Conservation (phyloP, 2,113 vertebrate species). For the Emydura subglobosa region DNA sequence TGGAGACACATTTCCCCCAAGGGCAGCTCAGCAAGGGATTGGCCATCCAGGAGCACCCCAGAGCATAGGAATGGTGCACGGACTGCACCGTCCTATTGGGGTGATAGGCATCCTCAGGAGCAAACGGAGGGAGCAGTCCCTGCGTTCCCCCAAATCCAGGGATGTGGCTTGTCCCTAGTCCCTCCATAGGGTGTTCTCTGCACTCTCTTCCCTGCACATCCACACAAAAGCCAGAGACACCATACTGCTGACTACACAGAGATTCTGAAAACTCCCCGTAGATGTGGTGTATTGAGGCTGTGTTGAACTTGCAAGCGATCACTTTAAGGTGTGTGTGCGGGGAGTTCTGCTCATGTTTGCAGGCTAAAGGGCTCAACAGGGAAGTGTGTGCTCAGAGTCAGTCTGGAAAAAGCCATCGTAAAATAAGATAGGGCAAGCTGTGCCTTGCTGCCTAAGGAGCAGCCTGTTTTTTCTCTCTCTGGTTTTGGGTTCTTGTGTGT, state of each 20-base stretch:
- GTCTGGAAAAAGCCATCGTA: not conserved
- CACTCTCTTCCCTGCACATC: not conserved
- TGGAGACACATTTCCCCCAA: too few species aligned
- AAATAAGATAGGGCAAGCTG: not conserved
- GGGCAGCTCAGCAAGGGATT: too few species aligned
- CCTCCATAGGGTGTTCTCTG: not conserved
- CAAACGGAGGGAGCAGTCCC: not conserved
- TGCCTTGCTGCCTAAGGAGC: not conserved
- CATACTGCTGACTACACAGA: not conserved
- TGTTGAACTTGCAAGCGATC: not conserved
- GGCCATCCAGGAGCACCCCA: not conserved
- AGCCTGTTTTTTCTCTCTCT: not conserved
- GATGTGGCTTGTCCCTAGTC: not conserved
- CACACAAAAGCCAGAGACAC: not conserved
- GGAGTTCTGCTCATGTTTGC: not conserved
- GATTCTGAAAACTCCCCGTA: not conserved
- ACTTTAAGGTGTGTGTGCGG: not conserved
- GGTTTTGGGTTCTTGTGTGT: not conserved
- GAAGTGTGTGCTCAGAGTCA: not conserved
- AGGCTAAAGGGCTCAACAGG: not conserved
- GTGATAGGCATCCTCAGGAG: not conserved
- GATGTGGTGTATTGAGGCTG: not conserved
- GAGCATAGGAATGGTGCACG: not conserved
- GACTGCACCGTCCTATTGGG: not conserved
- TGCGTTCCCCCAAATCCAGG: not conserved